phyloP scores from a whole-genome alignment of 2,888 invertebrate species.

The Hydrotaea cyrtoneurina region DNA sequence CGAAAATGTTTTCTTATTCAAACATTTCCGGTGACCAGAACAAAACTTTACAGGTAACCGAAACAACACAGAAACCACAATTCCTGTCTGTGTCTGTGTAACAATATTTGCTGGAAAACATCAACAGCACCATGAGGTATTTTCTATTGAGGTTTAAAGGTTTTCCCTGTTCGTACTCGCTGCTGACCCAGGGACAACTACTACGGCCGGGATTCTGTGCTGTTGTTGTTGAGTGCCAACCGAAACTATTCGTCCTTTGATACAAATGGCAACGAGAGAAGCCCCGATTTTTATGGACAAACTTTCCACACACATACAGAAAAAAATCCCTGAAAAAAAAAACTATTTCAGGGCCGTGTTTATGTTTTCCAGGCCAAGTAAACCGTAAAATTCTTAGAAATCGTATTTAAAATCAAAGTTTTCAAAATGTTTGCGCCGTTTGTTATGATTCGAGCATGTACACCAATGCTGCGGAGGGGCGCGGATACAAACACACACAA shows the following conservation, averaged over 20 bases:
- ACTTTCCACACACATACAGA: constrained; percentile 13
- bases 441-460: not conserved
- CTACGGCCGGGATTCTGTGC: not conserved
- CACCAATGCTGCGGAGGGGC: not conserved
- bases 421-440: constrained; percentile 30
- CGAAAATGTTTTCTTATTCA: constrained; percentile 8
- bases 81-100: not conserved
- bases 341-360: constrained; percentile 34
- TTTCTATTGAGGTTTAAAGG: constrained; percentile 38
- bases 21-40: constrained; percentile 12
- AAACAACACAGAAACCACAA: constrained; percentile 26
- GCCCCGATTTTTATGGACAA: constrained; percentile 39
- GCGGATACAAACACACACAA: no score
- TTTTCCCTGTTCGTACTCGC: not conserved
- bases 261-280: not conserved
- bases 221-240: not conserved
- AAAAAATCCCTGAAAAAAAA: constrained; percentile 24
- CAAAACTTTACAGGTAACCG: constrained; percentile 9
- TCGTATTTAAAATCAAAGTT: constrained; percentile 53
- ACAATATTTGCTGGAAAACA: not conserved
- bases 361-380: constrained; percentile 17
- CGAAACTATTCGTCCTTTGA: constrained; percentile 37
- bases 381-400: constrained; percentile 39
- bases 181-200: not conserved
- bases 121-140: constrained; percentile 21